Evolutionary conservation across 1,140 invertebrate species (phyloP).

Genomic region (Gonatopus flavifemur): DNA sequence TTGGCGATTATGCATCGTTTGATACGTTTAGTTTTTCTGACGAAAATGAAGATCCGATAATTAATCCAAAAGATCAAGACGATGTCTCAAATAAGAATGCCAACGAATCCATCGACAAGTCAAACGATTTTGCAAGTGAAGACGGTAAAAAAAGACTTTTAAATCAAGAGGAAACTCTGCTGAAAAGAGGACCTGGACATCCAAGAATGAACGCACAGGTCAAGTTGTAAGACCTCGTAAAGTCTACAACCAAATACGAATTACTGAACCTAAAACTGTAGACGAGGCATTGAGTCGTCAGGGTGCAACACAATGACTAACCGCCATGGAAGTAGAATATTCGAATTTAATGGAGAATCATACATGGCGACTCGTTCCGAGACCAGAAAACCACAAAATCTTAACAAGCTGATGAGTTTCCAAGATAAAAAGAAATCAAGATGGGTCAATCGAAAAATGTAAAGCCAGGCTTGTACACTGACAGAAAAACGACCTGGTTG

Average conservation of each 20-base stretch:
- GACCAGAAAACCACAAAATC: background rate
- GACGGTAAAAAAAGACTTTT: no score
- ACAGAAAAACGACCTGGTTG: no score
- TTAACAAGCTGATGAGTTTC: background rate
- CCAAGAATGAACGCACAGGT: no score
- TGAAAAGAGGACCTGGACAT: background rate
- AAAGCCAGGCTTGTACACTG: constrained; percentile 53
- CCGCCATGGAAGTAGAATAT: background rate
- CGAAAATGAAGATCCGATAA: background rate
- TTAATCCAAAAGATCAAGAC: background rate
- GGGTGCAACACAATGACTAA: background rate
- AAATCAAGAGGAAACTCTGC: background rate
- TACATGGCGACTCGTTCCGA: background rate
- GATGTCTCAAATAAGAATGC: background rate
- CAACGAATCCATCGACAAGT: background rate
- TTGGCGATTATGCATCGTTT: background rate
- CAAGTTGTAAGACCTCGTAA: no score
- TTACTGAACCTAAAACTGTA: background rate
- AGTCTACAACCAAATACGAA: no score
- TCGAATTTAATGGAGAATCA: constrained; percentile 5
- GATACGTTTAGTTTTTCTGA: background rate
- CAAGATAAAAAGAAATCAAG: constrained; percentile 25
- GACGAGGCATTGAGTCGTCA: background rate
- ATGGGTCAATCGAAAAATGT: no score
- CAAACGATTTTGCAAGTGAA: no score